Conservation (phyloP, 2,888 invertebrate genomes). For the Pseudococcus jackbeardsleyi region DNA sequence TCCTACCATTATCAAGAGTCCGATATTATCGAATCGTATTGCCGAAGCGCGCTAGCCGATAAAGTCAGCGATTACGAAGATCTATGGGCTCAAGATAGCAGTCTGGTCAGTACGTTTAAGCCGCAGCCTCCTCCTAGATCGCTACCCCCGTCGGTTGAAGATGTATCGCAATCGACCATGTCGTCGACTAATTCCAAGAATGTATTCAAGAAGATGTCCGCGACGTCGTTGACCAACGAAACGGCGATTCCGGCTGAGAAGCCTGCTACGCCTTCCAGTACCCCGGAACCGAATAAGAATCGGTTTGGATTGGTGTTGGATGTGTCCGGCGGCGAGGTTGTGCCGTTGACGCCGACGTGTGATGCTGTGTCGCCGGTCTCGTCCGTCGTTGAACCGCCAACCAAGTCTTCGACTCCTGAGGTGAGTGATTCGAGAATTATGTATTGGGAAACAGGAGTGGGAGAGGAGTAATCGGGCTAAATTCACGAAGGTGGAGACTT, state of each 20-base stretch:
- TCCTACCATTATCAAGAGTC: conserved; percentile 77
- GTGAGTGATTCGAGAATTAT: conserved; percentile 6
- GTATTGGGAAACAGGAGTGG: no score
- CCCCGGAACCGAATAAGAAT: conserved; percentile 51
- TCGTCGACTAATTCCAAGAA: conserved; percentile 18
- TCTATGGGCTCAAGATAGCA: conserved; percentile 82
- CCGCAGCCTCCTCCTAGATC: conserved; percentile 66
- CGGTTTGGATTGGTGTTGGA: conserved; percentile 58
- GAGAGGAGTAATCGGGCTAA: no score
- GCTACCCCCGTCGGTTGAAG: conserved; percentile 31
- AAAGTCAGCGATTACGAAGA: conserved; percentile 97
- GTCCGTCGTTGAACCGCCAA: conserved; percentile 33
- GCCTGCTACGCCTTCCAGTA: neutral
- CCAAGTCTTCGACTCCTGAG: conserved; percentile 54
- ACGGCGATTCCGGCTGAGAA: neutral
- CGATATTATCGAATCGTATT: conserved; percentile 88
- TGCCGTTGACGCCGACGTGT: conserved; percentile 11
- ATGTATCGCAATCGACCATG: neutral
- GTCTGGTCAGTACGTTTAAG: conserved; percentile 69
- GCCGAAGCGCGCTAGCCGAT: conserved; percentile 88
- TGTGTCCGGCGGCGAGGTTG: conserved; percentile 14
- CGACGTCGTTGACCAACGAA: conserved; percentile 11
- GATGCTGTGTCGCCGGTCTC: conserved; percentile 41
- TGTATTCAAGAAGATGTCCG: conserved; percentile 42
- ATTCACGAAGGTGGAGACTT: no score